phyloP scores from a whole-genome alignment of 2,113 vertebrate genomes.

The Sebastes schlegelii region DNA sequence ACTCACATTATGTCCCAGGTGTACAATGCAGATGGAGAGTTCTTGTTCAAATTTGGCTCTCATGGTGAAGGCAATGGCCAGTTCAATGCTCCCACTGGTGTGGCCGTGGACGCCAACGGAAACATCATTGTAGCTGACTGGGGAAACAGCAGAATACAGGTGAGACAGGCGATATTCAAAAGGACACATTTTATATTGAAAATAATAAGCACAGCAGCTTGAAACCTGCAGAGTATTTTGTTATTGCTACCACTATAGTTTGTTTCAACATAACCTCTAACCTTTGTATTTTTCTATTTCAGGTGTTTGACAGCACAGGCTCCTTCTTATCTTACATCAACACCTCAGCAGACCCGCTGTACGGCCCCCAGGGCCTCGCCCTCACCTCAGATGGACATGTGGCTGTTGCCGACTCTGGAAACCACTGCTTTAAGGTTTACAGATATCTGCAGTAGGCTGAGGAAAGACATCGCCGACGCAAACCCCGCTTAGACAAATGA shows the following conservation, averaged over 20 bases:
- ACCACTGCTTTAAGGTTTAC: conserved; percentile 99
- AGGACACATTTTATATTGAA: not conserved
- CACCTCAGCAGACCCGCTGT: conserved; percentile 95
- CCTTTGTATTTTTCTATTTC: conserved; percentile 24
- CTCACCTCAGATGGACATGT: conserved; percentile 97
- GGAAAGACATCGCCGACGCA: not conserved
- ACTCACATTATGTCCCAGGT: conserved; percentile 82
- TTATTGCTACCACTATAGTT: not conserved
- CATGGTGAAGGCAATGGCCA: conserved; percentile 97
- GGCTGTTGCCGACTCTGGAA: conserved; percentile 95
- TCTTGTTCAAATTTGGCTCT: conserved; percentile 96
- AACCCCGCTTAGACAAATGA: conserved; percentile 8
- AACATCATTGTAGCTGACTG: conserved; percentile 99
- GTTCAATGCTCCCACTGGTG: conserved; percentile 96
- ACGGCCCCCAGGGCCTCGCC: conserved; percentile 94
- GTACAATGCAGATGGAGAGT: conserved; percentile 95
- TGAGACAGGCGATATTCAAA: conserved; percentile 41
- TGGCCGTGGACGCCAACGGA: conserved; percentile 93
- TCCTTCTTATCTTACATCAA: conserved; percentile 98
- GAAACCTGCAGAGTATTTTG: not conserved
- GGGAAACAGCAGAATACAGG: conserved; percentile 99
- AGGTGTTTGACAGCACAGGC: conserved; percentile 97
- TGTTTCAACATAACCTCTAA: not conserved
- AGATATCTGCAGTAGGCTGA: conserved; percentile 92
- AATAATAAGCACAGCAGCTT: not conserved